Evolutionary conservation across 2,888 invertebrate genomes (phyloP).

Genomic region (Myopa tessellatipennis): DNA sequence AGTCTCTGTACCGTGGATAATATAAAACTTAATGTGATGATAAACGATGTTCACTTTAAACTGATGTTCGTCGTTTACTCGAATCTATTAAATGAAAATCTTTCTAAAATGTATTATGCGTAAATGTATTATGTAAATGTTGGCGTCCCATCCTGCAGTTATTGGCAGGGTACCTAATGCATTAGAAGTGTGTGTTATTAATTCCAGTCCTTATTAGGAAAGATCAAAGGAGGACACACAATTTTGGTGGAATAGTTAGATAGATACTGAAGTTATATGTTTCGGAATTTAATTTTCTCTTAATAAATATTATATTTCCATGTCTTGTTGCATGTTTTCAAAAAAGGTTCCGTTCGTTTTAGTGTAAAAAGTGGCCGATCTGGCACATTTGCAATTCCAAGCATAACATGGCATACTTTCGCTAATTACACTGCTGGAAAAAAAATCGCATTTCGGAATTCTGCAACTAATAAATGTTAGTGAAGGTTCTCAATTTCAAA

Average conservation of each 20-base stretch:
- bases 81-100: not conserved
- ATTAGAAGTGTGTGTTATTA: too few species aligned
- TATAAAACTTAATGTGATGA: not conserved
- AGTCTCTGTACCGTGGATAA: too few species aligned
- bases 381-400: too few species aligned
- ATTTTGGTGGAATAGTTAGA: not conserved
- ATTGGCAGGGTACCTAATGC: too few species aligned
- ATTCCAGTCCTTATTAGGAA: too few species aligned
- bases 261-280: not conserved
- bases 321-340: not conserved
- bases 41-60: not conserved
- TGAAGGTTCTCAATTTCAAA: not conserved
- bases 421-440: too few species aligned
- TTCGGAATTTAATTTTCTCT: not conserved
- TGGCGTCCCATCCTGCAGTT: too few species aligned
- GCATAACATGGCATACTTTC: too few species aligned
- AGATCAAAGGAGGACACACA: not conserved
- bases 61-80: not conserved
- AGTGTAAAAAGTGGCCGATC: too few species aligned
- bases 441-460: not conserved
- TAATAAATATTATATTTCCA: not conserved
- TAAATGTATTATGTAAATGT: too few species aligned
- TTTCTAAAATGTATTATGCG: not conserved
- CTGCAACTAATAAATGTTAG: not conserved
- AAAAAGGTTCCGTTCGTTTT: not conserved